Evolutionary conservation across 2,113 vertebrate genomes (phyloP).

Genomic region (Castor canadensis): DNA sequence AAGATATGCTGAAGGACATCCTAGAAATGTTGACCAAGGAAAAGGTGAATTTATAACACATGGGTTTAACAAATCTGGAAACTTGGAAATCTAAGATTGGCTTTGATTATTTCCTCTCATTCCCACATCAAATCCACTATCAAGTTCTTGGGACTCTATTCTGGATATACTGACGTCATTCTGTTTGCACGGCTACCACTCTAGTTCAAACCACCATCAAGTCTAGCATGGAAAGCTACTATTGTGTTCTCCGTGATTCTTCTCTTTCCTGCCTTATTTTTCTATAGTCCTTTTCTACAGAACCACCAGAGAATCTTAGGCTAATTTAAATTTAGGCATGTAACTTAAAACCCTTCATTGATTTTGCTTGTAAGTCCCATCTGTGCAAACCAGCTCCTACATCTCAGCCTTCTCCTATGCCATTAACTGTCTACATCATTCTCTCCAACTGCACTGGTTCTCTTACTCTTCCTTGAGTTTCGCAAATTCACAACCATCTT

Average conservation of each 20-base stretch:
- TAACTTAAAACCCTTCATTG: neutral
- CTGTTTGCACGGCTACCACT: no score
- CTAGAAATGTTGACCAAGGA: neutral
- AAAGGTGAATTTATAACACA: no score
- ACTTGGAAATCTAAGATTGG: neutral
- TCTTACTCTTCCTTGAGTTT: neutral
- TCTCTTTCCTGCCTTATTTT: neutral
- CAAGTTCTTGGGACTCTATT: neutral
- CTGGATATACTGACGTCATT: neutral
- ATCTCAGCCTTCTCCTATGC: neutral
- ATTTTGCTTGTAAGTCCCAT: neutral
- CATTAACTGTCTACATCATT: neutral
- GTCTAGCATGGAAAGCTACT: neutral
- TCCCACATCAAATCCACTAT: neutral
- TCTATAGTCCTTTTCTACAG: neutral
- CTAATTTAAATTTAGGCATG: neutral
- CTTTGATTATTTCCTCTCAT: neutral
- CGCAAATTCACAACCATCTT: neutral
- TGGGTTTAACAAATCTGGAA: neutral
- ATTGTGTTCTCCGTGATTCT: neutral
- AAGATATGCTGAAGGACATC: neutral
- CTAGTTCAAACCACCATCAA: neutral
- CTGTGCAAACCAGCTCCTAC: accelerated
- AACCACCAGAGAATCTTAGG: neutral
- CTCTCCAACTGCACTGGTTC: neutral